Evolutionary conservation across 2,113 vertebrate genomes (phyloP).

Genomic region (Pteropus alecto): DNA sequence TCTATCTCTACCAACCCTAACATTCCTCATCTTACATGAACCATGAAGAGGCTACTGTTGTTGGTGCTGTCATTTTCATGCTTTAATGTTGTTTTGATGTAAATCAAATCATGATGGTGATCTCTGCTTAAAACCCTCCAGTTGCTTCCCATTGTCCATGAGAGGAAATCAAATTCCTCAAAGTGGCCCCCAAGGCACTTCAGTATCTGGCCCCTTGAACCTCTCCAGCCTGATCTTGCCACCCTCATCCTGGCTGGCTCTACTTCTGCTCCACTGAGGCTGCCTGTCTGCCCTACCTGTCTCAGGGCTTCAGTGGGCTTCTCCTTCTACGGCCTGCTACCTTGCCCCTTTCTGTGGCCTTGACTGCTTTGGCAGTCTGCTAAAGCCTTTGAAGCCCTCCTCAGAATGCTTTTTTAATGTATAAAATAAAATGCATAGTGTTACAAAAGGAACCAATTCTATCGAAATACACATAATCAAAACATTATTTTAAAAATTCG

Average conservation of each 20-base stretch:
- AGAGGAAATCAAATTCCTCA: neutral
- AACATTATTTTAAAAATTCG: neutral
- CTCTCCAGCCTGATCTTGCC: neutral
- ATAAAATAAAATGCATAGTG: neutral
- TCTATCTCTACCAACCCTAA: neutral
- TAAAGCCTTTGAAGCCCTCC: neutral
- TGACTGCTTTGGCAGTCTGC: neutral
- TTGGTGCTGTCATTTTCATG: neutral
- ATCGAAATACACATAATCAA: neutral
- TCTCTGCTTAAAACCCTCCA: neutral
- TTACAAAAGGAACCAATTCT: neutral
- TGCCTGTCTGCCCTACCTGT: neutral
- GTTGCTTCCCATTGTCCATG: neutral
- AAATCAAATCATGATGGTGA: neutral
- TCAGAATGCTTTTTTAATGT: neutral
- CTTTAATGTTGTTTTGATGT: neutral
- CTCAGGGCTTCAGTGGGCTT: neutral
- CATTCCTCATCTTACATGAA: neutral
- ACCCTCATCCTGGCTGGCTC: neutral
- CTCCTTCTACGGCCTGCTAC: neutral
- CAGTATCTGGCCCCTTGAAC: neutral
- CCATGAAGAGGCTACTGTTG: neutral
- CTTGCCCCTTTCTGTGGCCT: neutral
- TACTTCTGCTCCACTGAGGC: fast-evolving
- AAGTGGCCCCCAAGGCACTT: neutral